Conservation (phyloP, 2,113 vertebrate genomes). For the Xiphias gladius region DNA sequence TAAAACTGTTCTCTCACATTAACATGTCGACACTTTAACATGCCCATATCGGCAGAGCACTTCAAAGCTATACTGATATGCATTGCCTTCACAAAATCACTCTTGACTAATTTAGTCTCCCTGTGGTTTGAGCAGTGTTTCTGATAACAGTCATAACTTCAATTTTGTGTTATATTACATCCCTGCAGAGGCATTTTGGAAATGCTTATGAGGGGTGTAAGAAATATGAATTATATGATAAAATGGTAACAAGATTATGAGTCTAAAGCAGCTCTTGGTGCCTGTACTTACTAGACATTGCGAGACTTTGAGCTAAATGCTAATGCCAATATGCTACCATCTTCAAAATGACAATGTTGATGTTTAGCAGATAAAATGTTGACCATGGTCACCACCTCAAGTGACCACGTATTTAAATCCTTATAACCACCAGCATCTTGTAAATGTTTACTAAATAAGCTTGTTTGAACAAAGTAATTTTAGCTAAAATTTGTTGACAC, state of each 20-base stretch:
- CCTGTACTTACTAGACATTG: neutral
- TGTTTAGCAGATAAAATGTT: too few species aligned
- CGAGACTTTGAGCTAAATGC: neutral
- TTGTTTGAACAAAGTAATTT: too few species aligned
- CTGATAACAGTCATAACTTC: conserved; percentile 57
- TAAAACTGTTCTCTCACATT: conserved; percentile 58
- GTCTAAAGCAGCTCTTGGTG: neutral
- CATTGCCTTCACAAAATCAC: conserved; percentile 54
- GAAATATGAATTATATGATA: neutral
- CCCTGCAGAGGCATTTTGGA: conserved; percentile 34
- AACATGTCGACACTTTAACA: conserved; percentile 57
- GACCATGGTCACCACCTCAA: neutral
- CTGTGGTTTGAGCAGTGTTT: conserved; percentile 40
- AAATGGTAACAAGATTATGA: conserved; percentile 1
- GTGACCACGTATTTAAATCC: too few species aligned
- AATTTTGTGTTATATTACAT: conserved; percentile 38
- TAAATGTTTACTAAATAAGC: too few species aligned
- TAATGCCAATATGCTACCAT: neutral
- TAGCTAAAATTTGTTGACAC: too few species aligned
- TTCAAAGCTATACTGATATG: conserved; percentile 70
- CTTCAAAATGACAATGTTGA: neutral
- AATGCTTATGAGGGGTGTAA: conserved; percentile 23
- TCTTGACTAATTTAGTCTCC: conserved; percentile 55
- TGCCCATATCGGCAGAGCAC: conserved; percentile 57
- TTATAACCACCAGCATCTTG: too few species aligned